Evolutionary conservation across 64 coral and sea anemone genomes (phyloP), one percentile per base, ranked within the genome.

Genomic region (Pocillopora verrucosa): DNA sequence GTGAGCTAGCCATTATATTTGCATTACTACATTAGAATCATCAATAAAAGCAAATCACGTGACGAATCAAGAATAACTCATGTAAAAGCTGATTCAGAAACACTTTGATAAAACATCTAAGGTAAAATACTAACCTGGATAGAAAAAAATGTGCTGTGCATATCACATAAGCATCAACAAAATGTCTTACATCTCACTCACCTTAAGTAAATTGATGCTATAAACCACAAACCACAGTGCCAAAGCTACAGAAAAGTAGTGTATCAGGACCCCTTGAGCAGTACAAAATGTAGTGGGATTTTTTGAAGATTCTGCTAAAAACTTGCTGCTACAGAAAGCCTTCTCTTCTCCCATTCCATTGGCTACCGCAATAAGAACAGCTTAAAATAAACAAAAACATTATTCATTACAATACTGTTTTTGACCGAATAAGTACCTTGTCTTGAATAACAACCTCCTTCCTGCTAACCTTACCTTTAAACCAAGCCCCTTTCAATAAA

Each of bases 201-300:
- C 93, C 93, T 94, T 76, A 82, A 94, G 17, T 20, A 94, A 86
- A 76, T 84, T 90, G 65, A 94, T 72, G 56, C 89, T 76, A 16
- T 94, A 94, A 5, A 94, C 76, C 9, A 91, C 67, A 88, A 94
- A 94, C 93, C 93, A 94, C 36, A 94, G 34, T 0, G 83, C 76
- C 60, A 89, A 59, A 34, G 81, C 93, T 60, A 59, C 74, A 56
- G 17, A 69, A 35, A 91, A 82, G 58, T 91, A 94, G 45, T 91
- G 89, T 58, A 91, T 94, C 20, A 94, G 45, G 13, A 88, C 34
- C 17, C 93, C 93, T 84, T 94, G 93, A 2, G 70, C 89, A 62
- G 26, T 89, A 76, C 93, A 94, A 86, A 94, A 94, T 73, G 16
- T 62, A 30, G 93, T 94, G 20, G 88, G 93, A 20, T 88, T 65